Conservation (phyloP, 2,888 invertebrate species). For the Nephrotoma flavescens region DNA sequence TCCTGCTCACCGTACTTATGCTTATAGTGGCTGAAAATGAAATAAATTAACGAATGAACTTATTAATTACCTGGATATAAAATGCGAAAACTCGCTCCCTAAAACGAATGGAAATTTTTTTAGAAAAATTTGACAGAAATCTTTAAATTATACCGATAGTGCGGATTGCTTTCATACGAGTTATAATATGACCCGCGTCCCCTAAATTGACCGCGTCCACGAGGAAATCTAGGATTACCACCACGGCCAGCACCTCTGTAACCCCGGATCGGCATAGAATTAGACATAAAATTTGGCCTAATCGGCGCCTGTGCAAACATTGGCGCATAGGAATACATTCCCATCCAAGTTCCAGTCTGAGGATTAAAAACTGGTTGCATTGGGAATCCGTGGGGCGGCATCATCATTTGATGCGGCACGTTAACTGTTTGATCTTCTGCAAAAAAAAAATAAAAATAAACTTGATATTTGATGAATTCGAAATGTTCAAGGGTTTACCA, state of each 20-base stretch:
- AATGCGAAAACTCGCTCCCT: not conserved
- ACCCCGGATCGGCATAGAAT: conserved; percentile 23
- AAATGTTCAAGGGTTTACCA: not conserved
- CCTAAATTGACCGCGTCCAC: not conserved
- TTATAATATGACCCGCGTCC: conserved; percentile 18
- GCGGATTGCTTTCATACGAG: conserved; percentile 16
- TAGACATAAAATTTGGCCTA: conserved; percentile 23
- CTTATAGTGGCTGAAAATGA: conserved; percentile 40
- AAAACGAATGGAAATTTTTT: not conserved
- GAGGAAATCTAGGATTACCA: conserved; percentile 12
- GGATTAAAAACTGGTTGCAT: conserved; percentile 18
- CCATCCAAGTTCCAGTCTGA: conserved; percentile 25
- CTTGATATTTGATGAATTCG: not conserved
- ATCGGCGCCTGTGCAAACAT: conserved; percentile 23
- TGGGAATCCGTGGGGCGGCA: conserved; percentile 17
- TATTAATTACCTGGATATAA: conserved; percentile 8
- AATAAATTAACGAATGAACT: conserved; percentile 11
- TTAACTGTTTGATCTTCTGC: conserved; percentile 19
- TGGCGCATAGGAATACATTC: conserved; percentile 23
- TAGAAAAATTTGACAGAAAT: not conserved
- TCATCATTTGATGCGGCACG: conserved; percentile 18
- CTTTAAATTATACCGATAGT: conserved; percentile 12
- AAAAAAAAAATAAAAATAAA: too few species aligned
- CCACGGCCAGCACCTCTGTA: conserved; percentile 13
- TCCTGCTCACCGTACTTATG: conserved; percentile 35